Evolutionary conservation across 2,888 invertebrate species (phyloP), one percentile per base, ranked within the genome.

Genomic region (Temnothorax ravouxi): DNA sequence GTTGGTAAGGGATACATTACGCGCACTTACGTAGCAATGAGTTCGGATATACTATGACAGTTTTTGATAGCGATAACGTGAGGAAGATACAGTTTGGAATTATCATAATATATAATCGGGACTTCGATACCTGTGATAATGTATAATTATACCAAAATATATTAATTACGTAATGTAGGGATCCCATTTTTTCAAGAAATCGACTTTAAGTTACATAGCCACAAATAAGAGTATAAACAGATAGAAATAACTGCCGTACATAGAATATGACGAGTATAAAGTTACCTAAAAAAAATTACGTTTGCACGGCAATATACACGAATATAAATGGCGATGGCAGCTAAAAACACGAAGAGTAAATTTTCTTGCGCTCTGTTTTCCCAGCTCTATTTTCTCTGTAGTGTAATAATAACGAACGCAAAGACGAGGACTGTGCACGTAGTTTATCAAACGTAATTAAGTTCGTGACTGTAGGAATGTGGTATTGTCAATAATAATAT

Each of bases 391-490:
- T 67, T 21, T 59, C 11, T 29, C n/a, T 13, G 44, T 21, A 47
- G 8, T 6, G 67, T 4, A 79, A 79, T 67, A 79, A 59, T 13
- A 34, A 34, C 38, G n/a, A 69, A 38, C 18, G 67, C 13, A 29
- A 18, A 21, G 21, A 3, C 25, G 1, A 2, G 13, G 8, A 69
- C 34, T n/a, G 59, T 25, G 21, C 56, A 38, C 15, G 56, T 47
- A 80, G 25, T 71, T 71, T 61, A 50, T 80, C 59, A 71, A 71
- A 69, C n/a, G 4, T 80, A 71, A 80, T 69, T 59, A 80, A 80
- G 50, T 38, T 71, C 71, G 59, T 59, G 69, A 38, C 59, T n/a
- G 25, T 13, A 18, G 11, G 9, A 61, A 80, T 50, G 38, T 21
- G 18, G 47, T 50, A 47, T 38, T 79, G 59, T 79, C 79, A 69